phyloP scores from a whole-genome alignment of 1,140 invertebrate genomes.

The Hermetia illucens region DNA sequence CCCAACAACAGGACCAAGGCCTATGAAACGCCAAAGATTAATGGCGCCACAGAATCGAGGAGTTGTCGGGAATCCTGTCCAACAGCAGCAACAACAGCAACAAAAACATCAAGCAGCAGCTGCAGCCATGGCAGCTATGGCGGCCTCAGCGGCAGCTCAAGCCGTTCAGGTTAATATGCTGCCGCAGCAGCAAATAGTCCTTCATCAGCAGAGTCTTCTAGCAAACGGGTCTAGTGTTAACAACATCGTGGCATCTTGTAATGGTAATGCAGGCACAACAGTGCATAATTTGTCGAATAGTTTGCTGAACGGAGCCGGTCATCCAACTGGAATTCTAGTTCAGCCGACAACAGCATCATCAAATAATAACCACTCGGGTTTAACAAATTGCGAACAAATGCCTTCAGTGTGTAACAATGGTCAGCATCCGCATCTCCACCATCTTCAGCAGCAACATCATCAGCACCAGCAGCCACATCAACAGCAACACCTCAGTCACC shows the following conservation, averaged over 20 bases:
- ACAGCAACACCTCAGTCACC: constrained; percentile 20
- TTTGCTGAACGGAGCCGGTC: not conserved
- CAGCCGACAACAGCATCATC: constrained; percentile 11
- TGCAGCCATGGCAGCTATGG: constrained; percentile 22
- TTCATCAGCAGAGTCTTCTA: constrained; percentile 23
- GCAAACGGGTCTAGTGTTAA: constrained; percentile 14
- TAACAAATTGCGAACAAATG: constrained; percentile 6
- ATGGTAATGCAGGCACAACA: not conserved
- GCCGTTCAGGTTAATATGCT: constrained; percentile 18
- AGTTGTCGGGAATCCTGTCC: constrained; percentile 19
- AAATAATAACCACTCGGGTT: constrained; percentile 8
- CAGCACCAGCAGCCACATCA: constrained; percentile 21
- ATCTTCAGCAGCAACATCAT: constrained; percentile 32
- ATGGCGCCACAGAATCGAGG: constrained; percentile 33
- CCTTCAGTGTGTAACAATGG: constrained; percentile 7
- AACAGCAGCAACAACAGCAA: constrained; percentile 20
- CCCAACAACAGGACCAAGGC: constrained; percentile 32
- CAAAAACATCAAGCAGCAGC: constrained; percentile 26
- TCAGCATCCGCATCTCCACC: constrained; percentile 19
- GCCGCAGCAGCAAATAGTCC: constrained; percentile 26
- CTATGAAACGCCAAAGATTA: constrained; percentile 44
- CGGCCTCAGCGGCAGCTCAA: constrained; percentile 10
- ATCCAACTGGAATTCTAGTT: constrained; percentile 10
- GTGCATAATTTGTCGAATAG: constrained; percentile 19
- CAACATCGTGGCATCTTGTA: constrained; percentile 7